These are phyloP conservation scores for Eidolon helvum DNA, from an alignment of 2,113 vertebrate species.

Conservation along the genomic window DNA sequence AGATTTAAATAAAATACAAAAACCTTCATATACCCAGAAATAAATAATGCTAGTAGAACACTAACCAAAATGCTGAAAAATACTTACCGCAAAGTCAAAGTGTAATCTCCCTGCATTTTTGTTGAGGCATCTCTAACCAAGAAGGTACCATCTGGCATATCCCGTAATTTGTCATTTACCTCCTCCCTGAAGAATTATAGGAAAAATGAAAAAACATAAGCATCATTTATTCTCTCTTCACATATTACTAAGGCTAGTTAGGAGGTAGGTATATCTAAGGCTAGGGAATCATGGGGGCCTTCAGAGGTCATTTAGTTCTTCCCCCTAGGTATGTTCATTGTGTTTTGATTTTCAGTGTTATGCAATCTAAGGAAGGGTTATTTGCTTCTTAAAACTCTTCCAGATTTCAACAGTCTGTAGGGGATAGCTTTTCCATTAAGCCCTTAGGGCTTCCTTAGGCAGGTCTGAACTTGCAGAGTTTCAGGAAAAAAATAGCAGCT, in stretches of 20 bases:
- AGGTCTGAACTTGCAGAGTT: constrained; percentile 54
- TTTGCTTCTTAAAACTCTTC: constrained; percentile 52
- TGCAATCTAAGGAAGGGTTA: constrained; percentile 10
- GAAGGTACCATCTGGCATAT: constrained; percentile 96
- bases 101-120: constrained; percentile 96
- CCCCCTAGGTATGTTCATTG: background rate
- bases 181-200: constrained; percentile 88
- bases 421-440: constrained; percentile 25
- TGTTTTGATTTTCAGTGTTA: constrained; percentile 51
- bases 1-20: constrained; percentile 42
- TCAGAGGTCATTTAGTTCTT: constrained; percentile 13
- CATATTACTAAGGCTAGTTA: background rate
- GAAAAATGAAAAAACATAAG: constrained; percentile 41
- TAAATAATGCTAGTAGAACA: background rate
- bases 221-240: background rate
- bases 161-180: constrained; percentile 95
- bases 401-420: background rate
- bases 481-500: constrained; percentile 60
- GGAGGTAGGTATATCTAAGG: background rate
- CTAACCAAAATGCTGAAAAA: constrained; percentile 3
- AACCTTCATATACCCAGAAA: background rate
- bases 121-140: constrained; percentile 96
- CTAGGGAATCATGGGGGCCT: background rate
- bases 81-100: constrained; percentile 92
- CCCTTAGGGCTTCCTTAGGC: constrained; percentile 49